These are phyloP conservation scores for Echinarachnius parma DNA, from an alignment of 53 echinoderm and acorn worm genomes.

Conservation along the genomic window DNA sequence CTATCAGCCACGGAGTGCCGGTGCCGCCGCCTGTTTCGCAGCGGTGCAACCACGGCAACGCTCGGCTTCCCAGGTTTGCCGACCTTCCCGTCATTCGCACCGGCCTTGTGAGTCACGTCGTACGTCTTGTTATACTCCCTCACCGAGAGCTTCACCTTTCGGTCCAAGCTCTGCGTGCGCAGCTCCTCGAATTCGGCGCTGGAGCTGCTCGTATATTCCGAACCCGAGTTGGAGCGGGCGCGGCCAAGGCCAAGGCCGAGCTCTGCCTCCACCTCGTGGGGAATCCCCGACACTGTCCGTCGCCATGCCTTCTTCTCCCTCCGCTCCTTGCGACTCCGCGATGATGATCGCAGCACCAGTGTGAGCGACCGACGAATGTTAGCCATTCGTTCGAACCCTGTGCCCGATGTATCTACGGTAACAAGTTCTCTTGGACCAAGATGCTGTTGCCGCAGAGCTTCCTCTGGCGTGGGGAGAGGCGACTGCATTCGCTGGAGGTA, in stretches of 20 bases:
- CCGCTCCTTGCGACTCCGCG: slow-evolving; percentile 55
- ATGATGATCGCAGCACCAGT: slow-evolving; percentile 35
- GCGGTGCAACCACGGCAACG: slow-evolving; percentile 59
- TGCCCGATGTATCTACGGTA: slow-evolving; percentile 77
- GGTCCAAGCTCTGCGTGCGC: slow-evolving; percentile 83
- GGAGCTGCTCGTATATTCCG: slow-evolving; percentile 44
- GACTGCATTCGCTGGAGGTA: slow-evolving; percentile 59
- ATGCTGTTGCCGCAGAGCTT: slow-evolving; percentile 69
- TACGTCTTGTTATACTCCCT: slow-evolving; percentile 39
- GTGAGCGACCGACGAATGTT: slow-evolving; percentile 76
- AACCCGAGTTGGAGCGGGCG: slow-evolving; percentile 48
- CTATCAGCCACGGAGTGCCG: slow-evolving; percentile 43
- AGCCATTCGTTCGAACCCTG: slow-evolving; percentile 84
- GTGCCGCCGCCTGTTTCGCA: slow-evolving; percentile 58
- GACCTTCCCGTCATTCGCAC: not conserved
- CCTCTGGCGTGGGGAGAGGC: slow-evolving; percentile 93
- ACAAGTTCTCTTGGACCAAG: slow-evolving; percentile 65
- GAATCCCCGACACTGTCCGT: slow-evolving; percentile 68
- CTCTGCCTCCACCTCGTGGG: slow-evolving; percentile 61
- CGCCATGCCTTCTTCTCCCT: slow-evolving; percentile 72
- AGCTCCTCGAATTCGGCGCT: slow-evolving; percentile 58
- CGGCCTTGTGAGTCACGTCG: slow-evolving; percentile 17
- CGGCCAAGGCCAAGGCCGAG: slow-evolving; percentile 47
- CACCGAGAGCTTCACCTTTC: slow-evolving; percentile 56
- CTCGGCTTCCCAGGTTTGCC: slow-evolving; percentile 11